Evolutionary conservation across 2,888 invertebrate genomes (phyloP), one percentile per base, ranked within the genome.

Genomic region (Diarsia brunnea): DNA sequence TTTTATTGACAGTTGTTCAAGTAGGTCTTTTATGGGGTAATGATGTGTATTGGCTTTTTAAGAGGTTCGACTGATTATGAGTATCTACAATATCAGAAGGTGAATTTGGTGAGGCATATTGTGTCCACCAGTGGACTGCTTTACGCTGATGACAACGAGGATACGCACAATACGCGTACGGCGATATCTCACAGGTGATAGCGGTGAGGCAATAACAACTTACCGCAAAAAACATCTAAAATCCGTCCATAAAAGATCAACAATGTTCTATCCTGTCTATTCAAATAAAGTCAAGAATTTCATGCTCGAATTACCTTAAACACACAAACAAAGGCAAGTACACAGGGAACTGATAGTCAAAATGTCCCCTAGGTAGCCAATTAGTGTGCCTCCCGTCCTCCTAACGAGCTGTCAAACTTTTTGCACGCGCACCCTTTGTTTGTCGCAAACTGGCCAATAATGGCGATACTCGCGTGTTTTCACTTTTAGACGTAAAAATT

Each of bases 321-420:
- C 72, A 82, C 66, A 79, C 82, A 85, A 85, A 82, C 86, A 84
- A 78, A 74, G 73, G 79, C 76, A 73, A 75, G 75, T 81, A 72
- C 75, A 79, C 70, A 60, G 69, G 60, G 85, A 60, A 81, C 78
- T 74, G 73, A 78, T 77, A 87, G 87, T 82, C 87, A 81, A 86
- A 89, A 84, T 86, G 90, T 90, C 89, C 93, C 92, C 91, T 90
- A 92, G 93, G 92, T 91, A 92, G 92, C 94, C 95, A 95, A 95
- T 95, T 95, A 95, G 93, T 88, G 84, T 81, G 82, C 88, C 89
- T 88, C 84, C 86, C 89, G 88, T 87, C 86, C 88, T 94, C 85
- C 88, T 94, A 95, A 95, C 95, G 94, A 95, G 93, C 93, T 92
- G 95, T 94, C 95, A 95, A 94, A 95, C 93, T 95, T 95, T 95